phyloP scores from a whole-genome alignment of 2,888 invertebrate species.

The Oxytorus armatus region DNA sequence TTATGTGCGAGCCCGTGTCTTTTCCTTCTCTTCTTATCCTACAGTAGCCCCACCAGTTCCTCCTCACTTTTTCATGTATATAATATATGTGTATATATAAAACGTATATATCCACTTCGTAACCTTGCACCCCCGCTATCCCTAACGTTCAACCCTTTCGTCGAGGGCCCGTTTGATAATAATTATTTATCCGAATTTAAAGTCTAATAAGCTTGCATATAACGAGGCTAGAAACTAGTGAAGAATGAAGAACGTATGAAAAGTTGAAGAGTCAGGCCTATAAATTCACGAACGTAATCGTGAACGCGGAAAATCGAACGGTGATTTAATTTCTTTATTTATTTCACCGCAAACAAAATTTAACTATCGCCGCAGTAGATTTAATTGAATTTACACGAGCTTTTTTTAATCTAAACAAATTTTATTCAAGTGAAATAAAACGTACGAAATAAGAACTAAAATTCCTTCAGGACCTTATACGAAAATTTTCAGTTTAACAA shows the following conservation, averaged over 20 bases:
- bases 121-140: conserved; percentile 28
- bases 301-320: too few species aligned
- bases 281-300: too few species aligned
- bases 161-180: conserved; percentile 39
- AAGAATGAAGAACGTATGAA: neutral
- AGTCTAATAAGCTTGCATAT: conserved; percentile 3
- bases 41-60: conserved; percentile 43
- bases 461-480: too few species aligned
- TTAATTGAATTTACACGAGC: too few species aligned
- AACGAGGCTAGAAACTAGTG: too few species aligned
- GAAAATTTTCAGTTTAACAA: too few species aligned
- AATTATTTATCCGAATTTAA: conserved; percentile 41
- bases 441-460: too few species aligned
- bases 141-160: conserved; percentile 53
- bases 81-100: conserved; percentile 18
- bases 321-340: too few species aligned
- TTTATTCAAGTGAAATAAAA: too few species aligned
- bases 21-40: conserved; percentile 64
- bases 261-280: conserved; percentile 37
- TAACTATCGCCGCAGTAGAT: too few species aligned
- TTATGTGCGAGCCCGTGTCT: conserved; percentile 79
- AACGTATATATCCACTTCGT: conserved; percentile 30
- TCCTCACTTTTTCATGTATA: conserved; percentile 44
- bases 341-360: neutral
- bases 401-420: too few species aligned